These are phyloP conservation scores for Drosophila rhopaloa DNA, from an alignment of 1,140 invertebrate species.

Conservation along the genomic window DNA sequence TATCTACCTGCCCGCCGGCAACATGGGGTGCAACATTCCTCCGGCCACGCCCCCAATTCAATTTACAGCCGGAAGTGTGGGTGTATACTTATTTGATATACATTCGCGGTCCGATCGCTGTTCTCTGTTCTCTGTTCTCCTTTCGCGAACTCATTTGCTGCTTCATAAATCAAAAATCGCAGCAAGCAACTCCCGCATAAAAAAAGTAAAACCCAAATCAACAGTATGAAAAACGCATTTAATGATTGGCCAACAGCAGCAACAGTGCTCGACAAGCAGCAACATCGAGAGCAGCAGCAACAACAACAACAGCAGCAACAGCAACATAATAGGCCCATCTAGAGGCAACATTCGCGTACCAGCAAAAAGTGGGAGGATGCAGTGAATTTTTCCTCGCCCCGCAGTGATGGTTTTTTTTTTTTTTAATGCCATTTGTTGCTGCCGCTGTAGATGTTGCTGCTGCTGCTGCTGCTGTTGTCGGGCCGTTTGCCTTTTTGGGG, in stretches of 20 bases:
- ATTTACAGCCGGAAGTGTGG: constrained; percentile 82
- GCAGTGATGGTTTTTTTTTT: constrained; percentile 34
- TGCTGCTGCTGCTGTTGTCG: constrained; percentile 58
- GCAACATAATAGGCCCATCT: constrained; percentile 75
- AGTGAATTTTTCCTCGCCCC: constrained; percentile 73
- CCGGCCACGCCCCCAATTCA: constrained; percentile 75
- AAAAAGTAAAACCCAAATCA: constrained; percentile 37
- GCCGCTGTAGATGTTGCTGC: constrained; percentile 41
- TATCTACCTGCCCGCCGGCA: constrained; percentile 29
- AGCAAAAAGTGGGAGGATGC: constrained; percentile 84
- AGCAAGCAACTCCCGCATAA: constrained; percentile 15
- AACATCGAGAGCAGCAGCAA: constrained; percentile 9
- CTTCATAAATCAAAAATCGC: constrained; percentile 79
- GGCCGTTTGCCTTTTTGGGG: constrained; percentile 79
- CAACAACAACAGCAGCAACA: constrained; percentile 42
- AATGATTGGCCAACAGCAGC: constrained; percentile 72
- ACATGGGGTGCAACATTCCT: constrained; percentile 64
- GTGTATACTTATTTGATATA: constrained; percentile 74
- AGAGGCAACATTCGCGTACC: constrained; percentile 60
- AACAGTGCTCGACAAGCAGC: constrained; percentile 18
- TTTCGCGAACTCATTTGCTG: constrained; percentile 71
- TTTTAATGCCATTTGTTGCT: constrained; percentile 59
- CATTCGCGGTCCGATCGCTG: constrained; percentile 29
- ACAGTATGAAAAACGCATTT: constrained; percentile 76
- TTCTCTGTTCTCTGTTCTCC: constrained; percentile 6